These are phyloP conservation scores for Pseudomugil tenellus DNA, from an alignment of 2,797 vertebrate species.

Conservation along the genomic window DNA sequence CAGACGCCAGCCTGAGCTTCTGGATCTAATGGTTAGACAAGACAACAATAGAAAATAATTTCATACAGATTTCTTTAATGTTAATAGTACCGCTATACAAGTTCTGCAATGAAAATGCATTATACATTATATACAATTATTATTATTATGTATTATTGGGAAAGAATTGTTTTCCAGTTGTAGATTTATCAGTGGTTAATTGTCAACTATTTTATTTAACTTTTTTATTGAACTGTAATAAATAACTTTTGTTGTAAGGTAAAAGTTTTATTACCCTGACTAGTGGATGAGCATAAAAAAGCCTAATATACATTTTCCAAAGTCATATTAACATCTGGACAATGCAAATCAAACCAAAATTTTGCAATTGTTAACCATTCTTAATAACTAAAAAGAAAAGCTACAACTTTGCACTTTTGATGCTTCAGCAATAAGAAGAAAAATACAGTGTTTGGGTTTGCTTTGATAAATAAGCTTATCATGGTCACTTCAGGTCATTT, in stretches of 20 bases:
- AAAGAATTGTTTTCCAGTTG: not conserved
- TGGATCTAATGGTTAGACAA: conserved; percentile 88
- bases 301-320: not conserved
- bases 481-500: not conserved
- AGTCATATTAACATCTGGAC: not conserved
- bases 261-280: not conserved
- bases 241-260: not conserved
- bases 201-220: not conserved
- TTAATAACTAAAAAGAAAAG: not conserved
- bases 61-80: no score
- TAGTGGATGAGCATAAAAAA: not conserved
- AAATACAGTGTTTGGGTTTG: not conserved
- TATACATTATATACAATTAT: not conserved
- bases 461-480: not conserved
- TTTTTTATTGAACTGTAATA: not conserved
- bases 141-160: not conserved
- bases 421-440: not conserved
- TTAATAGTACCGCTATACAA: no score
- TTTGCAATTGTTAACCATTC: not conserved
- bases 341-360: not conserved
- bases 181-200: not conserved
- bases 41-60: not conserved
- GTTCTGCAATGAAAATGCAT: not conserved
- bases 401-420: not conserved
- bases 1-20: conserved; percentile 88